phyloP scores from a whole-genome alignment of 2,113 vertebrate genomes.

The Psittacula cyanocephala region DNA sequence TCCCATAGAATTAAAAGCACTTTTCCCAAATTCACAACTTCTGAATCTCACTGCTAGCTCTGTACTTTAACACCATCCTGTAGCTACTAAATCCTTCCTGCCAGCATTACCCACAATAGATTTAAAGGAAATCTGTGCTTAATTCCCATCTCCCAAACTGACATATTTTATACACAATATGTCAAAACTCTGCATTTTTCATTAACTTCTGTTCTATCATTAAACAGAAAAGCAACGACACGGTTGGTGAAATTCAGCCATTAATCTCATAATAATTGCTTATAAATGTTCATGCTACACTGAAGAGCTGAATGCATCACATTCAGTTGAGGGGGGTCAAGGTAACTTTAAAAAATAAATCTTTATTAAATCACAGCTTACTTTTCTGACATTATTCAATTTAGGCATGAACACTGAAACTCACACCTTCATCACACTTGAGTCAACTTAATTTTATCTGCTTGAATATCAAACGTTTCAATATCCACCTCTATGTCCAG shows the following conservation, averaged over 20 bases:
- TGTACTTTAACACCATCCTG: neutral
- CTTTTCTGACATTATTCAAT: conserved; percentile 41
- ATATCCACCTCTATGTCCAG: conserved; percentile 16
- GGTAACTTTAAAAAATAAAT: conserved; percentile 51
- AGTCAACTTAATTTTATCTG: conserved; percentile 44
- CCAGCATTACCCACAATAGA: conserved; percentile 1
- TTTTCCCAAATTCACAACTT: conserved; percentile 34
- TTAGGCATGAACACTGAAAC: neutral
- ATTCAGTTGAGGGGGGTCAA: conserved; percentile 34
- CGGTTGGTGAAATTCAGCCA: conserved; percentile 54
- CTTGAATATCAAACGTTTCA: conserved; percentile 33
- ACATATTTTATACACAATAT: conserved; percentile 43
- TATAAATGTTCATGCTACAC: conserved; percentile 56
- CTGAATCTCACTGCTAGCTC: neutral
- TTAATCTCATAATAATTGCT: conserved; percentile 68
- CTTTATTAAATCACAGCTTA: conserved; percentile 47
- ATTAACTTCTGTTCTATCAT: conserved; percentile 60
- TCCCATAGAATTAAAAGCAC: neutral
- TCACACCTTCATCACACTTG: conserved; percentile 33
- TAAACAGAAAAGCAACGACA: conserved; percentile 52
- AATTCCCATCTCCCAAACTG: neutral
- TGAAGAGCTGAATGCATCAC: conserved; percentile 45
- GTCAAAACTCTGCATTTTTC: conserved; percentile 58
- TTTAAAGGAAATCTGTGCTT: conserved; percentile 11
- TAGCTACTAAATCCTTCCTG: neutral